A percentile compares a stretch with the other conserved stretches of the same genome.
These are phyloP conservation scores for Melinaea menophilus DNA, from an alignment of 2,888 invertebrate genomes.

Conservation along the genomic window DNA sequence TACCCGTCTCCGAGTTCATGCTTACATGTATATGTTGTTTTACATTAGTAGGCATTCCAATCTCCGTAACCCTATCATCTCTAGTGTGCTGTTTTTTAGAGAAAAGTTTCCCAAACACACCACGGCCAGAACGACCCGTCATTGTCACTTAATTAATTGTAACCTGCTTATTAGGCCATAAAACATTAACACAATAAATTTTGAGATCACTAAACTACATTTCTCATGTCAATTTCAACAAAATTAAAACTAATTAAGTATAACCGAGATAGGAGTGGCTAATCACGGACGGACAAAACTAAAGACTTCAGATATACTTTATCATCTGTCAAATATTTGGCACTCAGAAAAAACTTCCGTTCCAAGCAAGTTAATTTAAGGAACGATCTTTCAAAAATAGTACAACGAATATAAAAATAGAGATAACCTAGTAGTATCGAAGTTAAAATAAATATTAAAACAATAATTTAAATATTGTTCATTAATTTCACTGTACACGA, in stretches of 20 bases:
- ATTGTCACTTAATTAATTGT: slow-evolving; percentile 55
- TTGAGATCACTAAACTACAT: slow-evolving; percentile 55
- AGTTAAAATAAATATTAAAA: too few relatives aligned
- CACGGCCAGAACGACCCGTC: slow-evolving; percentile 71
- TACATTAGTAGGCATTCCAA: slow-evolving; percentile 91
- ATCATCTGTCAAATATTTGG: slow-evolving; percentile 34
- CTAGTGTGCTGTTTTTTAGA: slow-evolving; percentile 65
- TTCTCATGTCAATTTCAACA: slow-evolving; percentile 45
- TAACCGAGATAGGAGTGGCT: slow-evolving; percentile 67
- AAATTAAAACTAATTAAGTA: slow-evolving; percentile 49
- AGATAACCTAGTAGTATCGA: too few relatives aligned
- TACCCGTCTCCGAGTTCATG: slow-evolving; percentile 88
- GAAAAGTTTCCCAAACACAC: slow-evolving; percentile 74
- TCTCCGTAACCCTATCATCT: slow-evolving; percentile 80
- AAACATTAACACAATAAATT: slow-evolving; percentile 43
- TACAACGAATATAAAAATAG: too few relatives aligned
- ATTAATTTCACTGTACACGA: too few relatives aligned
- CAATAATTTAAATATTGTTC: too few relatives aligned
- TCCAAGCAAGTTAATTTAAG: slow-evolving; percentile 16
- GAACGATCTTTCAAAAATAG: too few relatives aligned
- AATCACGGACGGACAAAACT: slow-evolving; percentile 63
- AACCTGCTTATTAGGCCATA: slow-evolving; percentile 34
- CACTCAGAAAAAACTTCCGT: slow-evolving; percentile 25
- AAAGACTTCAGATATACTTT: slow-evolving; percentile 33
- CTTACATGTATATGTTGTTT: slow-evolving; percentile 92